Conservation (phyloP, 1,140 invertebrate species). For the Asbolus verrucosus region DNA sequence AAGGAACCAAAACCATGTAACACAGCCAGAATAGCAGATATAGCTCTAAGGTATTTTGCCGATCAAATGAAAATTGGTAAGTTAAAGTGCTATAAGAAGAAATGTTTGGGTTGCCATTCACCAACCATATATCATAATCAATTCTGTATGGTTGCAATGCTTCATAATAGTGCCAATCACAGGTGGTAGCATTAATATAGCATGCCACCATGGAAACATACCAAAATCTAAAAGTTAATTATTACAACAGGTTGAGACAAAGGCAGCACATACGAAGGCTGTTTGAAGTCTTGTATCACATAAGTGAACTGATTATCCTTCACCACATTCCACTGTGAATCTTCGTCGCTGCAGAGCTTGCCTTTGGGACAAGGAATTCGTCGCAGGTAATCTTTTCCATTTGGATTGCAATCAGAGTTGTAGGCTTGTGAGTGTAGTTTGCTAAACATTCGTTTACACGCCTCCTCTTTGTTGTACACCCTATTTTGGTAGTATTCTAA, state of each 20-base stretch:
- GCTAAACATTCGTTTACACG: slow-evolving; percentile 88
- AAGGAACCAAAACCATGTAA: slow-evolving; percentile 87
- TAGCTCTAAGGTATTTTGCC: slow-evolving; percentile 92
- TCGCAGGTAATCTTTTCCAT: slow-evolving; percentile 88
- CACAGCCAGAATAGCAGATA: slow-evolving; percentile 91
- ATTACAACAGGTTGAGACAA: background rate
- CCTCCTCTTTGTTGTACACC: slow-evolving; percentile 72
- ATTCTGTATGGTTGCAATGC: slow-evolving; percentile 69
- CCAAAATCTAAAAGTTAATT: slow-evolving; percentile 83
- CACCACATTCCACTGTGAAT: slow-evolving; percentile 85
- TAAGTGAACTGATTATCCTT: slow-evolving; percentile 93
- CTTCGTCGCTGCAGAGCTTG: slow-evolving; percentile 89
- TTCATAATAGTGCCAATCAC: slow-evolving; percentile 84
- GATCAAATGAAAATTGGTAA: slow-evolving; percentile 97
- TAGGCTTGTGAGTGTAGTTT: slow-evolving; percentile 85
- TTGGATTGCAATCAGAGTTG: slow-evolving; percentile 80
- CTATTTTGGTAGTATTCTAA: slow-evolving; percentile 89
- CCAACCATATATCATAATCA: slow-evolving; percentile 94
- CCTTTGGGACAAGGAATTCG: slow-evolving; percentile 86
- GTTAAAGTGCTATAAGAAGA: slow-evolving; percentile 87
- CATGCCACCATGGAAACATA: slow-evolving; percentile 95
- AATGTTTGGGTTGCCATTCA: slow-evolving; percentile 93
- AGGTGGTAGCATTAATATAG: slow-evolving; percentile 81
- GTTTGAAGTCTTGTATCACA: slow-evolving; percentile 86
- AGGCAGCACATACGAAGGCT: slow-evolving; percentile 79